phyloP scores from a whole-genome alignment of 2,888 invertebrate species.

The Erebia aethiops region DNA sequence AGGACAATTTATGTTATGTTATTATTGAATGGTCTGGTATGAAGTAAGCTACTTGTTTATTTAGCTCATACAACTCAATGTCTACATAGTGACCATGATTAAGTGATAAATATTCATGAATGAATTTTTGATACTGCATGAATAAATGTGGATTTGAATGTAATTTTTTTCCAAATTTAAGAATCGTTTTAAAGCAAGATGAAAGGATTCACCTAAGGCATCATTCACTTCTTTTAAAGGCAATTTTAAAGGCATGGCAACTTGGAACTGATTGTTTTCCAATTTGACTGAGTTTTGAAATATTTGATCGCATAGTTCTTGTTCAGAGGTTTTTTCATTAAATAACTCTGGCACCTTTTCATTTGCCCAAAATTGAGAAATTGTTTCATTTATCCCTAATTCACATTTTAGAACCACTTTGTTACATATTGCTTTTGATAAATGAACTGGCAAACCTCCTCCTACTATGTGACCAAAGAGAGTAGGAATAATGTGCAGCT shows the following conservation, averaged over 20 bases:
- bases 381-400: background rate
- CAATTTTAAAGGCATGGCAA: slow-evolving; percentile 25
- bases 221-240: slow-evolving; percentile 20
- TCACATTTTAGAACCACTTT: background rate
- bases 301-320: slow-evolving; percentile 16
- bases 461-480: background rate
- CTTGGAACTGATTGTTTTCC: slow-evolving; percentile 16
- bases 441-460: slow-evolving; percentile 5
- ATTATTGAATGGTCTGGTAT: background rate
- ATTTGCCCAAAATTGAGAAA: slow-evolving; percentile 2
- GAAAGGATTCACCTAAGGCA: slow-evolving; percentile 20
- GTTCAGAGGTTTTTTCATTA: slow-evolving; percentile 8
- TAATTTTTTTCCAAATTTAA: slow-evolving; percentile 22
- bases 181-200: slow-evolving; percentile 25
- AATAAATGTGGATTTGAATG: slow-evolving; percentile 13
- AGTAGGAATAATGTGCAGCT: slow-evolving; percentile 1
- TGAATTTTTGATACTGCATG: slow-evolving; percentile 22
- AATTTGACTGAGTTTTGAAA: slow-evolving; percentile 19
- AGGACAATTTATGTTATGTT: background rate
- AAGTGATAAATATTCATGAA: slow-evolving; percentile 23
- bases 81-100: slow-evolving; percentile 19
- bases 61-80: slow-evolving; percentile 1
- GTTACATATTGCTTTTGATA: background rate
- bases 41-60: background rate
- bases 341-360: slow-evolving; percentile 24